Percentiles rank a stretch among this genome's conserved stretches.
Conservation (phyloP, 1,140 invertebrate species). For the Anastatus disparis region DNA sequence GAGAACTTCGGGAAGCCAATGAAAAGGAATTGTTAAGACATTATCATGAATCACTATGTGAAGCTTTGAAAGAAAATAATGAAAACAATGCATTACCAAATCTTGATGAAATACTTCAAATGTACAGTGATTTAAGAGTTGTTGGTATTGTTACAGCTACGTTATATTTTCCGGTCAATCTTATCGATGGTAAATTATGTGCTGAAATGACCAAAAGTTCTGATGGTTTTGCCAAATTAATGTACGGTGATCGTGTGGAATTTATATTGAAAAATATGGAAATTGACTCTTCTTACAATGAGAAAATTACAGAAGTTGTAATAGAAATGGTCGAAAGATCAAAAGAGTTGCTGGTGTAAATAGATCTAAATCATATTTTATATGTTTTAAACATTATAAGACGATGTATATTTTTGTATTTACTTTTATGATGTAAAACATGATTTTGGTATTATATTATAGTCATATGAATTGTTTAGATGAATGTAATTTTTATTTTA, state of each 20-base stretch:
- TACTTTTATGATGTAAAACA: too few relatives aligned
- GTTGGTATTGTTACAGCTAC: slow-evolving; percentile 50
- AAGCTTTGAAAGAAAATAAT: slow-evolving; percentile 42
- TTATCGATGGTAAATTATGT: slow-evolving; percentile 50
- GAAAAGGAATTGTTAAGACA: slow-evolving; percentile 53
- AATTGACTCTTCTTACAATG: background rate
- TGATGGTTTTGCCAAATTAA: slow-evolving; percentile 44
- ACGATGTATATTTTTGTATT: too few relatives aligned
- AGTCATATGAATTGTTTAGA: too few relatives aligned
- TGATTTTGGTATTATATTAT: too few relatives aligned
- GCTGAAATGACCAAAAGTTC: slow-evolving; percentile 46
- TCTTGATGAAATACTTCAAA: slow-evolving; percentile 52
- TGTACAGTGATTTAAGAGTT: slow-evolving; percentile 55
- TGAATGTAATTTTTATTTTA: too few relatives aligned
- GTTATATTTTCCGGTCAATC: slow-evolving; percentile 53
- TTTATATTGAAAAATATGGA: background rate
- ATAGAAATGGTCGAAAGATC: too few relatives aligned
- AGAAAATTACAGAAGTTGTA: too few relatives aligned
- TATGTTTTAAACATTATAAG: too few relatives aligned
- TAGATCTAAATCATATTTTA: too few relatives aligned
- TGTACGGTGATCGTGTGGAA: slow-evolving; percentile 39
- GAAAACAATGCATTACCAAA: slow-evolving; percentile 42
- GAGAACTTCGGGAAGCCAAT: slow-evolving; percentile 50
- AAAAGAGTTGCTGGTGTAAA: too few relatives aligned
- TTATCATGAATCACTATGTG: slow-evolving; percentile 55